A percentile compares a stretch with the other conserved stretches of the same genome.
These are phyloP conservation scores for Xiphias gladius DNA, from an alignment of 2,113 vertebrate genomes.

Conservation along the genomic window DNA sequence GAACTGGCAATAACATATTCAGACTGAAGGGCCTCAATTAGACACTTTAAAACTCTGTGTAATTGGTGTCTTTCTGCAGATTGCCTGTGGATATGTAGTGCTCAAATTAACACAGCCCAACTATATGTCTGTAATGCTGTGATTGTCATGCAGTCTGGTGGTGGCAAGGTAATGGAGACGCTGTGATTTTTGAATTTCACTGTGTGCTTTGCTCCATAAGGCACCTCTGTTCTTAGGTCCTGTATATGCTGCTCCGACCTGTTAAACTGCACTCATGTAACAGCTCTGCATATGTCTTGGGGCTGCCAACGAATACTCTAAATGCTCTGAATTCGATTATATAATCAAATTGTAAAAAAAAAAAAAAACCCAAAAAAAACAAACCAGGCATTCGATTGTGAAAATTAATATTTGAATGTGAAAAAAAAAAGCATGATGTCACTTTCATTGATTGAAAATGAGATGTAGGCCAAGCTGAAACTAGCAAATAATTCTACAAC, in stretches of 20 bases:
- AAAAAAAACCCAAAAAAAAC: too few relatives aligned
- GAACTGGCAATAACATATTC: slow-evolving; percentile 84
- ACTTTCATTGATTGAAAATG: too few relatives aligned
- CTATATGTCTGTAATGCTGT: slow-evolving; percentile 71
- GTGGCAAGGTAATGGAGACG: slow-evolving; percentile 64
- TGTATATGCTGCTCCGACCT: not conserved
- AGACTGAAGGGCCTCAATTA: slow-evolving; percentile 86
- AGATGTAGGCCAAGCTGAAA: too few relatives aligned
- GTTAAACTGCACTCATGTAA: not conserved
- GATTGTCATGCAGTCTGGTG: slow-evolving; percentile 71
- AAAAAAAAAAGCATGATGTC: too few relatives aligned
- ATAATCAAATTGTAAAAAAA: too few relatives aligned
- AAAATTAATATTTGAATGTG: too few relatives aligned
- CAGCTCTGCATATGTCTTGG: not conserved
- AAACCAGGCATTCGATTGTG: too few relatives aligned
- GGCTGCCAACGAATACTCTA: too few relatives aligned
- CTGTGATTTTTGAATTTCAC: slow-evolving; percentile 50
- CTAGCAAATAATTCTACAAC: too few relatives aligned
- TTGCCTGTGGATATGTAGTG: slow-evolving; percentile 80
- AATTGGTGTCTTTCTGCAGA: slow-evolving; percentile 84
- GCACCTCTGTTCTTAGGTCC: slow-evolving; percentile 24
- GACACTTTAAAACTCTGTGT: slow-evolving; percentile 84
- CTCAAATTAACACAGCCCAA: slow-evolving; percentile 75
- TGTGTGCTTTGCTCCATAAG: slow-evolving; percentile 22
- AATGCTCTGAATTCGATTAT: too few relatives aligned